Evolutionary conservation across 92 coral and sea anemone species (phyloP), one percentile per base, ranked within the genome.

Genomic region (Parazoanthus swiftii): DNA sequence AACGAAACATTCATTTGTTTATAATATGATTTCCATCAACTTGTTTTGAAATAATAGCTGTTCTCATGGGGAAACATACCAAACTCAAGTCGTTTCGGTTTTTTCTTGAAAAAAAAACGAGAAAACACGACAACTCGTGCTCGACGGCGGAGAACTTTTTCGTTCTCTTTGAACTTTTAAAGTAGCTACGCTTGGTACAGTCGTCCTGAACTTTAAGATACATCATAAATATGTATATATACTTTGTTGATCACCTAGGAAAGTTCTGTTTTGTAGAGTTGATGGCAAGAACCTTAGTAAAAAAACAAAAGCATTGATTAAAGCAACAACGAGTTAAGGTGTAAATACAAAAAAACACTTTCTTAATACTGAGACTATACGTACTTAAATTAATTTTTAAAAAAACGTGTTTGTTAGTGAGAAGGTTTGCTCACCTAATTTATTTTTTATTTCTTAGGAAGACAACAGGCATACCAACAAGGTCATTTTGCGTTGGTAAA

Each of bases 391-490:
- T 39, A 18, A 76, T 33, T 14, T 18, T 38, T 39, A 39, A 39
- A 8, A 18, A 76, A 37, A 18, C 4, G 23, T 39, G 20, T 76
- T 73, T 39, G 25, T 76, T 37, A 37, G 51, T 39, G 21, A 39
- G 80, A 76, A 36, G 38, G 80, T 76, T 76, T 76, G 80, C 80
- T 23, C 2, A 63, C 21, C 70, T 63, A 63, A 76, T 38, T 38
- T 37, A 35, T 76, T 0, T 23, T 15, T 44, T 37, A 25, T 76
- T 37, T 25, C 14, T n/a, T 36, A 44, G 43, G 46, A 76, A 76
- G 80, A 38, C 51, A 37, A 2, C 46, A 36, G 80, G n/a, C 4
- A 39, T 54, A 37, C 43, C 43, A 76, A 76, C 80, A 76, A 76
- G 46, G 80, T 20, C 2, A 76, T 74, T 23, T 18, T 63, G 70